Percentiles rank a stretch among this genome's conserved stretches.
phyloP scores from a whole-genome alignment of 2,797 vertebrate species.

The Delichon dasypus region DNA sequence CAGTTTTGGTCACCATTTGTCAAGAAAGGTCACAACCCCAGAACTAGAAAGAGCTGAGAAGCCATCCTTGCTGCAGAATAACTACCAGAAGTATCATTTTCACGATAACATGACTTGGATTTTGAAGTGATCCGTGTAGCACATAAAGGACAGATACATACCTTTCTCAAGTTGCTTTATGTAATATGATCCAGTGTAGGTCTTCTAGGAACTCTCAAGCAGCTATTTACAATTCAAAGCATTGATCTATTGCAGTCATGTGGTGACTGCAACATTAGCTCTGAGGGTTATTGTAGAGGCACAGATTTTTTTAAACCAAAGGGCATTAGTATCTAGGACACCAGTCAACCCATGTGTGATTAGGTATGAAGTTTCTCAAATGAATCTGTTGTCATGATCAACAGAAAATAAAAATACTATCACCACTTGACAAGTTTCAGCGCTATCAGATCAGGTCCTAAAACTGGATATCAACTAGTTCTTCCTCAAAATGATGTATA shows the following conservation, averaged over 20 bases:
- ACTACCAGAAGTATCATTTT: constrained; percentile 25
- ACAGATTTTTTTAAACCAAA: constrained; percentile 65
- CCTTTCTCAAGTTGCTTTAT: constrained; percentile 48
- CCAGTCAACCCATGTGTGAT: constrained; percentile 19
- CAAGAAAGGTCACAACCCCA: background rate
- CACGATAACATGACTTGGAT: constrained; percentile 3
- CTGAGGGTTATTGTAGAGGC: constrained; percentile 24
- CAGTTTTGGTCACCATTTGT: background rate
- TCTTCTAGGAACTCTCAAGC: constrained; percentile 63
- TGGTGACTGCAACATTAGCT: constrained; percentile 53
- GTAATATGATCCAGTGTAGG: constrained; percentile 39
- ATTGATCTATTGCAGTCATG: constrained; percentile 66
- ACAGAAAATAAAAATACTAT: constrained; percentile 57
- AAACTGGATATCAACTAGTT: background rate
- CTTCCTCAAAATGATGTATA: background rate
- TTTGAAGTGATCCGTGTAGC: background rate
- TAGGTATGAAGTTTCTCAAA: constrained; percentile 41
- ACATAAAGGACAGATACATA: constrained; percentile 33
- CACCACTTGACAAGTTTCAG: background rate
- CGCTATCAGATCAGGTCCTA: background rate
- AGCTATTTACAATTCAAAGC: constrained; percentile 69
- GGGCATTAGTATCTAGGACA: constrained; percentile 44
- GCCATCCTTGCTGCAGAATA: background rate
- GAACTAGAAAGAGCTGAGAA: background rate
- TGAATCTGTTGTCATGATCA: constrained; percentile 47